phyloP scores from a whole-genome alignment of 2,797 vertebrate genomes.

The Enteromius treurensis region DNA sequence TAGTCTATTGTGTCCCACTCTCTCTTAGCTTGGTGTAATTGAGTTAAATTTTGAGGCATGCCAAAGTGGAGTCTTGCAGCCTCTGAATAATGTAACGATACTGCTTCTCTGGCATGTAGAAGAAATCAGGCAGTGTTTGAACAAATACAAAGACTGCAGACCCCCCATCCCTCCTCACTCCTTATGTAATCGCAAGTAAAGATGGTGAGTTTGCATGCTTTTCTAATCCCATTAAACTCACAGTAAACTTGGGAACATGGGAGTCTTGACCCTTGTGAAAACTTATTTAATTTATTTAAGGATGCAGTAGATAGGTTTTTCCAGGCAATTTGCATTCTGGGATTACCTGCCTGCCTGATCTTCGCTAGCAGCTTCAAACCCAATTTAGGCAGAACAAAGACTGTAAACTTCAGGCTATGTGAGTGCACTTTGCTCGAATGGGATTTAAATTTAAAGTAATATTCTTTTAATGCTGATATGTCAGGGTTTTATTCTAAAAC shows the following conservation, averaged over 20 bases:
- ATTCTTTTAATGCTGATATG: constrained; percentile 15
- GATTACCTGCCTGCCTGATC: constrained; percentile 34
- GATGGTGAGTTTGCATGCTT: constrained; percentile 34
- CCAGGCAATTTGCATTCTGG: constrained; percentile 33
- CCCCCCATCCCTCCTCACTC: neutral
- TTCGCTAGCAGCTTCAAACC: constrained; percentile 7
- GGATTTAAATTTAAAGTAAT: constrained; percentile 39
- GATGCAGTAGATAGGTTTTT: constrained; percentile 16
- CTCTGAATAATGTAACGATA: constrained; percentile 53
- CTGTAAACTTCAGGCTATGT: constrained; percentile 24
- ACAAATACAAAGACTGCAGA: constrained; percentile 47
- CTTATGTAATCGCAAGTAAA: constrained; percentile 32
- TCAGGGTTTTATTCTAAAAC: constrained; percentile 22
- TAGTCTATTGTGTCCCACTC: constrained; percentile 45
- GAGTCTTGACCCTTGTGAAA: constrained; percentile 34
- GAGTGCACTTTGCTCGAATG: constrained; percentile 12
- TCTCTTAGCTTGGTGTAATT: constrained; percentile 54
- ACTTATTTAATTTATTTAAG: constrained; percentile 37
- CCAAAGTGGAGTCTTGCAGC: constrained; percentile 50
- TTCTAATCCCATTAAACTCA: constrained; percentile 42
- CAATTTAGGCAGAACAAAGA: constrained; percentile 25
- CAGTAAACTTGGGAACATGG: neutral
- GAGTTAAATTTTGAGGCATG: constrained; percentile 53
- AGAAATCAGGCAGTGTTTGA: constrained; percentile 40
- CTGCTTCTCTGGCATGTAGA: constrained; percentile 47